Evolutionary conservation across 1,140 invertebrate species (phyloP), one percentile per base, ranked within the genome.

Genomic region (Fopius arisanus): DNA sequence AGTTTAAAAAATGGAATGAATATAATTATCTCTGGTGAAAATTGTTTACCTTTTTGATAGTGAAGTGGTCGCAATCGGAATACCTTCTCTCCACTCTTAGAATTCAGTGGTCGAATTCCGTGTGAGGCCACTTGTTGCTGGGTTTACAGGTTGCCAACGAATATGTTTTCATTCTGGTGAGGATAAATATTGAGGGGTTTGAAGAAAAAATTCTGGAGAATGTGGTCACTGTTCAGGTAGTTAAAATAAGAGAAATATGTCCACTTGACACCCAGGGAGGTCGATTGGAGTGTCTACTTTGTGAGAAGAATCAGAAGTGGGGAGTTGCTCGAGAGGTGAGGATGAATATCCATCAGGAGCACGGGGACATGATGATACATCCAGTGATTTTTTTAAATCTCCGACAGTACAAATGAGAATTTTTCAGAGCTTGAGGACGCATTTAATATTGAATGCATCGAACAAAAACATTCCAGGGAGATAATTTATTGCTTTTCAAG

Each of bases 191-290:
- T 6, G 4, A 3, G 54, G 23, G 54, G 54, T 9, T 19, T 12
- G 23, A 2, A n/a, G 16, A 59, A 59, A 59, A 59, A 59, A 59
- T 26, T 59, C 23, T 10, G 54, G 23, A 59, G 19, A 59, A 59
- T 59, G 9, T 19, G 54, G 23, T 26, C 54, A 1, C 21, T 28
- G 23, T 23, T 59, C 54, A 59, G 54, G 54, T 59, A 59, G 54
- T 26, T 14, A 14, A 59, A 19, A n/a, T n/a, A 59, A 26, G 19
- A 59, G 23, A 59, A 26, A 59, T 59, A 73, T 73, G 71, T 73
- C 71, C 71, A 19, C 54, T 73, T 73, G 71, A 73, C 71, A 51
- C 65, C 9, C 70, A 40, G 62, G 71, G 63, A 73, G 71, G 71
- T 73, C 71, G 41, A 67, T 66, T 73, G 40, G 43, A 73, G 71